Conservation (phyloP, 2,113 vertebrate genomes). For the Silurus meridionalis region DNA sequence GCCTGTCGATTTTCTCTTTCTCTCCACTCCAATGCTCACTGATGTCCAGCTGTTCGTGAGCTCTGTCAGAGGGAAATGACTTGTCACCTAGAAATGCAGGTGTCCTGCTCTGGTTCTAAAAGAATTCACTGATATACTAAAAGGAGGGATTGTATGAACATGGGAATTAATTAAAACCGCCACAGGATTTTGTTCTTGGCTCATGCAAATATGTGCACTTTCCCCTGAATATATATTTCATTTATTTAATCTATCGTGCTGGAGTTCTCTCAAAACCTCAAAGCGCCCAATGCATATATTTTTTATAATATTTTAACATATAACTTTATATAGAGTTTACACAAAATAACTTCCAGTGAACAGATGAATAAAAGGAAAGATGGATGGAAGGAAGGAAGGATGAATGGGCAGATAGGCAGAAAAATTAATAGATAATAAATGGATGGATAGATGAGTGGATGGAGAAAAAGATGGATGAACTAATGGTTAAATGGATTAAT, state of each 20-base stretch:
- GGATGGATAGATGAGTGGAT: too few species aligned
- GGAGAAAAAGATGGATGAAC: too few species aligned
- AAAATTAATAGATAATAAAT: too few species aligned
- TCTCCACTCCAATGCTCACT: neutral
- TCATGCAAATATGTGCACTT: neutral
- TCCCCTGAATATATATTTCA: neutral
- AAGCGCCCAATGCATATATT: too few species aligned
- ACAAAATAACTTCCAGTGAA: neutral
- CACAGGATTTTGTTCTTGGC: neutral
- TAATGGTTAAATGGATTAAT: too few species aligned
- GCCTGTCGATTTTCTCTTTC: neutral
- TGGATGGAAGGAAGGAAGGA: too few species aligned
- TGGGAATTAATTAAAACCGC: neutral
- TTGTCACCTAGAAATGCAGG: neutral
- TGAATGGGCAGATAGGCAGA: too few species aligned
- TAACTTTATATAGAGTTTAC: neutral
- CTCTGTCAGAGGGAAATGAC: conserved; percentile 11
- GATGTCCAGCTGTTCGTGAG: conserved; percentile 2
- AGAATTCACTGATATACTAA: neutral
- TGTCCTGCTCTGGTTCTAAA: neutral
- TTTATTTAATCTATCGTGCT: neutral
- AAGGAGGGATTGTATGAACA: neutral
- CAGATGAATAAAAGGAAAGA: too few species aligned
- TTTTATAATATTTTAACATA: neutral
- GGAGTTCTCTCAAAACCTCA: neutral